Conservation (phyloP, 2,888 invertebrate species). For the Erannis defoliaria region DNA sequence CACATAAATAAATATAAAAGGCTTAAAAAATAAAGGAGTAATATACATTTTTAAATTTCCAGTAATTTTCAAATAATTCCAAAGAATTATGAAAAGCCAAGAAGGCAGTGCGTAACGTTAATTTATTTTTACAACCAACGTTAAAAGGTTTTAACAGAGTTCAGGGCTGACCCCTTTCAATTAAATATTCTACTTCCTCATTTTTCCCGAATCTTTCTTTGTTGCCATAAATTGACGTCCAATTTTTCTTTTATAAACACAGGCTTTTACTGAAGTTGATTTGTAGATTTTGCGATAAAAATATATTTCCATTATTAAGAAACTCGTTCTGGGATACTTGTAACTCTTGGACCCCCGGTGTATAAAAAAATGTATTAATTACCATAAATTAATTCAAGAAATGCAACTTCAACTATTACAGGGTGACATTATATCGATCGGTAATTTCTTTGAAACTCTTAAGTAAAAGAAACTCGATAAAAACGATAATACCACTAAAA, state of each 20-base stretch:
- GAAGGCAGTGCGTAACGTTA: slow-evolving; percentile 32
- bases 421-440: no score
- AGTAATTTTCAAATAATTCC: neutral
- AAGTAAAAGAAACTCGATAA: no score
- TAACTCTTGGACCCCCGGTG: neutral
- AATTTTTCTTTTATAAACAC: slow-evolving; percentile 1
- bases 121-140: slow-evolving; percentile 48
- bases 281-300: neutral
- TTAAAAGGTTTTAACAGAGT: slow-evolving; percentile 43
- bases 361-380: no score
- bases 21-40: neutral
- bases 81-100: slow-evolving; percentile 9
- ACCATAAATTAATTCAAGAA: no score
- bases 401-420: no score
- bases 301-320: neutral
- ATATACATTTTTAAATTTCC: neutral
- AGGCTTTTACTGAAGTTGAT: neutral
- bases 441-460: no score
- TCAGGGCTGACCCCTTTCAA: slow-evolving; percentile 40
- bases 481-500: no score
- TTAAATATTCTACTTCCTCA: slow-evolving; percentile 40
- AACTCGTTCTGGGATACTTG: no score
- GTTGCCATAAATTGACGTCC: slow-evolving; percentile 11
- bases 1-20: no score
- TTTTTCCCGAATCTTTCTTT: slow-evolving; percentile 31